Evolutionary conservation across 92 coral and sea anemone genomes (phyloP).

Genomic region (Actinostola sp.): DNA sequence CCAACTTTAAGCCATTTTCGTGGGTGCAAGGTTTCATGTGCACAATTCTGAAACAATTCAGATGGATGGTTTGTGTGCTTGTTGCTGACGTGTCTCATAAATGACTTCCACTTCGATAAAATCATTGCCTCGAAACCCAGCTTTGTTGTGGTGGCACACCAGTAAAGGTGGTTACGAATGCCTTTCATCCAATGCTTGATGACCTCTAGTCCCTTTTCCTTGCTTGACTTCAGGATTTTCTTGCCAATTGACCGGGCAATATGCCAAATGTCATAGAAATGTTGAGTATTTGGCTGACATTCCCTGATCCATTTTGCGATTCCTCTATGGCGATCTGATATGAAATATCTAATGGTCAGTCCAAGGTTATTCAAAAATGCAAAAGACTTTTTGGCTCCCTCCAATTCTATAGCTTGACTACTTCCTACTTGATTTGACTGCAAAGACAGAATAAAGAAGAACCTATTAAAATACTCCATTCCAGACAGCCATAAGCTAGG

Average conservation of each 20-base stretch:
- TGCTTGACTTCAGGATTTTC: constrained; percentile 31
- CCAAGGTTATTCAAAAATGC: no score
- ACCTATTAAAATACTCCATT: no score
- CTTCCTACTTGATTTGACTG: no score
- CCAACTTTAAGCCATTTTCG: constrained; percentile 42
- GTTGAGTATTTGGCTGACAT: neutral
- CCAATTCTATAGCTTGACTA: no score
- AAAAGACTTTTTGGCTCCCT: no score
- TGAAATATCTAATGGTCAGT: no score
- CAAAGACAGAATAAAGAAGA: no score
- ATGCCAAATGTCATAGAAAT: constrained; percentile 57
- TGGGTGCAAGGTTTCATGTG: constrained; percentile 8
- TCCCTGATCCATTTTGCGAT: constrained; percentile 39
- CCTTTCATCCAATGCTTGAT: constrained; percentile 11
- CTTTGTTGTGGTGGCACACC: constrained; percentile 45
- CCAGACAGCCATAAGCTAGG: no score
- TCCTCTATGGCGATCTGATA: no score
- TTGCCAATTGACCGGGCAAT: constrained; percentile 19
- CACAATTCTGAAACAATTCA: constrained; percentile 15
- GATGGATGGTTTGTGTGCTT: constrained; percentile 34
- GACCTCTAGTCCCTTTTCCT: constrained; percentile 29
- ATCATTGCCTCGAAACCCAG: constrained; percentile 29
- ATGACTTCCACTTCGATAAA: constrained; percentile 42
- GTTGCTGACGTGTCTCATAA: constrained; percentile 28
- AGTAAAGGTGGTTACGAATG: constrained; percentile 28